These are phyloP conservation scores for Pasiphila rectangulata DNA, from an alignment of 2,888 invertebrate species.

Conservation along the genomic window DNA sequence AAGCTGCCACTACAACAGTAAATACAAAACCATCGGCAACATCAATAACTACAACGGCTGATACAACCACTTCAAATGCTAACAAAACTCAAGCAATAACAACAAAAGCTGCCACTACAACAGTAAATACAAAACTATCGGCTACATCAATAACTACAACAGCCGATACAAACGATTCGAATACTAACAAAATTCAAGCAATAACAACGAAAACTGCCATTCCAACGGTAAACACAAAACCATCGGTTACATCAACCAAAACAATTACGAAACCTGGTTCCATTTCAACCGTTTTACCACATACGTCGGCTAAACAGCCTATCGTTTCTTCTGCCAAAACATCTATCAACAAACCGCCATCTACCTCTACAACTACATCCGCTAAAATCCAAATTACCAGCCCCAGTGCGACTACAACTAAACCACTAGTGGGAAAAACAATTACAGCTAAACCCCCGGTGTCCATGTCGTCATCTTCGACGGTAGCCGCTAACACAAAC, in stretches of 20 bases:
- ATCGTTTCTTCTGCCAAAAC: conserved; percentile 19
- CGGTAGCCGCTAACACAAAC: conserved; percentile 8
- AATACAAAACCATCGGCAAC: conserved; percentile 15
- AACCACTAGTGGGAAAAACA: conserved; percentile 21
- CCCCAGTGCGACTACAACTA: conserved; percentile 12
- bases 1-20: conserved; percentile 7
- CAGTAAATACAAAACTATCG: conserved; percentile 12
- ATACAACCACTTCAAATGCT: not conserved
- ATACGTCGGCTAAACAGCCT: conserved; percentile 19
- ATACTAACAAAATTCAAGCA: not conserved
- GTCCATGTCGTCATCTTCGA: conserved; percentile 9
- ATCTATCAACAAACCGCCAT: conserved; percentile 11
- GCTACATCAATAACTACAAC: conserved; percentile 3
- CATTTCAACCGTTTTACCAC: conserved; percentile 16
- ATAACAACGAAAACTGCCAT: not conserved
- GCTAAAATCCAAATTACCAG: conserved; percentile 19
- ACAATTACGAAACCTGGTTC: conserved; percentile 22
- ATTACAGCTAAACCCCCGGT: conserved; percentile 15
- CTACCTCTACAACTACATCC: conserved; percentile 8
- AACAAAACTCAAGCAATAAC: conserved; percentile 11
- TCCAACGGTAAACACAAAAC: conserved; percentile 5
- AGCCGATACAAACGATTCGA: not conserved
- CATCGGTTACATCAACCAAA: conserved; percentile 7
- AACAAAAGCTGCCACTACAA: conserved; percentile 11
- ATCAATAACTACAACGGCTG: not conserved